Conservation (phyloP, 2,888 invertebrate genomes). For the Euplexia lucipara region DNA sequence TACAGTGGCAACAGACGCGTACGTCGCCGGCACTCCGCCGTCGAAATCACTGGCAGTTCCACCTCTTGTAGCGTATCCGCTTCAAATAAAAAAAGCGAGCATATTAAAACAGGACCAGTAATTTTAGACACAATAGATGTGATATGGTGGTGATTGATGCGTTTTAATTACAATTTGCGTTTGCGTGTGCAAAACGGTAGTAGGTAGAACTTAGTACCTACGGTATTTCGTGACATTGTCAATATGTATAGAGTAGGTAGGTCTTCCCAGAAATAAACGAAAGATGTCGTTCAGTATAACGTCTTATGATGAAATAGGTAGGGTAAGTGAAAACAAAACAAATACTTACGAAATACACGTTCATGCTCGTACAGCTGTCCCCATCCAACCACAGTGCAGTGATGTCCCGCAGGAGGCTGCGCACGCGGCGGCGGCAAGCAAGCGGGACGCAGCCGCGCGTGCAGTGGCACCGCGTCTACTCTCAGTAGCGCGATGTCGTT, state of each 20-base stretch:
- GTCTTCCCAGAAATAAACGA: no score
- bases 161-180: neutral
- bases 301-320: neutral
- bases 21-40: conserved; percentile 94
- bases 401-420: conserved; percentile 92
- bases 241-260: no score
- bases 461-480: conserved; percentile 91
- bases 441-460: conserved; percentile 85
- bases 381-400: conserved; percentile 96
- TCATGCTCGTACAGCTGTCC: conserved; percentile 95
- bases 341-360: conserved; percentile 94
- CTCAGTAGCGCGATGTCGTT: conserved; percentile 94
- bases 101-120: neutral
- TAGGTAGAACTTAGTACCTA: no score
- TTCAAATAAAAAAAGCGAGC: conserved; percentile 72
- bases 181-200: no score
- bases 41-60: conserved; percentile 94
- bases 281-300: no score
- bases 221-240: no score
- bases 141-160: neutral
- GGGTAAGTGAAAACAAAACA: neutral
- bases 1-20: conserved; percentile 94
- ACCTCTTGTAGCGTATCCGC: conserved; percentile 96
- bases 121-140: no score
- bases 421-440: conserved; percentile 91